Evolutionary conservation across 1,140 invertebrate genomes (phyloP), one percentile per base, ranked within the genome.

Genomic region (Pectinophora gossypiella): DNA sequence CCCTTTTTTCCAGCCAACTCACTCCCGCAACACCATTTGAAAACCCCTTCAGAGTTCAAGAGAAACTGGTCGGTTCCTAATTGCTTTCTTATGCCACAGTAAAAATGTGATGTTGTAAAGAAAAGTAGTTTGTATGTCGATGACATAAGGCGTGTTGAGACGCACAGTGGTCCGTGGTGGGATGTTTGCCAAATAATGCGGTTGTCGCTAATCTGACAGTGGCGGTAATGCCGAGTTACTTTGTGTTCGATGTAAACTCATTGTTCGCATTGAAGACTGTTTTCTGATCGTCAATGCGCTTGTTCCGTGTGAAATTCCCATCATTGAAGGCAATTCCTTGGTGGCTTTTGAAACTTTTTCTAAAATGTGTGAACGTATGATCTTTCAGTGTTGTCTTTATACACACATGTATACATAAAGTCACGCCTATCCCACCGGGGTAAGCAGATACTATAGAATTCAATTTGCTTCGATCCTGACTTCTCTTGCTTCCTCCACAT

Each of bases 31-130:
- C 5, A 27, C 23, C 23, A 27, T 27, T 6, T 27, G 12, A 27
- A 27, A 27, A 27, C 12, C 5, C n/a, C n/a, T 32, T 40, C 38
- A 40, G 20, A 1, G 9, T 9, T 53, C 36, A 55, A 50, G 56
- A 70, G 23, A 59, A 48, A 56, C 49, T 75, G 69, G 76, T 42
- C 65, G 54, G 3, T 5, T 56, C 59, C 66, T 79, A 81, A 81
- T 84, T 81, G 80, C 80, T 84, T 83, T 78, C 71, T 72, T 71
- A 71, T 66, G 56, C 62, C 54, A 46, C 51, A 51, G 56, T 47
- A 75, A 74, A 72, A 75, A 66, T 61, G 56, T 46, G 48, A 54
- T 21, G 48, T 46, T 38, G 27, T 51, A 67, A 61, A 60, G 46
- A 40, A 76, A 72, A 67, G 52, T 73, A 60, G 65, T 51, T 57